Evolutionary conservation across 2,888 invertebrate genomes (phyloP).

Genomic region (Ectemnius lituratus): DNA sequence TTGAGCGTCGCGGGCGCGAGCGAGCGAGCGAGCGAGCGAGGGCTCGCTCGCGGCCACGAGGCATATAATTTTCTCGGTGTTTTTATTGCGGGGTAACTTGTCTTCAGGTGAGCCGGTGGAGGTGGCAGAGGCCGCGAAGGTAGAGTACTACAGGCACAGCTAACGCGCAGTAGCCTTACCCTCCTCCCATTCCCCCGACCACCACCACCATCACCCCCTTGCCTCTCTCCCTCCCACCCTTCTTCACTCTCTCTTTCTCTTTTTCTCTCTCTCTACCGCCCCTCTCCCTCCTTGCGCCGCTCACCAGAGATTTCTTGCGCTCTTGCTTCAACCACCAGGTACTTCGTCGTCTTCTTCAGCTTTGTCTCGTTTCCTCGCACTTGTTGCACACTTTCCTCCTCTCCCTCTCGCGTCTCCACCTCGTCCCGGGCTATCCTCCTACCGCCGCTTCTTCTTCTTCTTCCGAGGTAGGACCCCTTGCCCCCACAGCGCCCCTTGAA

Average conservation of each 20-base stretch:
- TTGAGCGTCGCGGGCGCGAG: slow-evolving; percentile 46
- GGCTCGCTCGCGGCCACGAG: slow-evolving; percentile 70
- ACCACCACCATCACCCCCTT: slow-evolving; percentile 34
- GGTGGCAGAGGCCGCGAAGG: slow-evolving; percentile 69
- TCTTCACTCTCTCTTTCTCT: not conserved
- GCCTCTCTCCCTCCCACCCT: slow-evolving; percentile 32
- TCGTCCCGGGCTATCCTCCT: slow-evolving; percentile 37
- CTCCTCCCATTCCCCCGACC: slow-evolving; percentile 42
- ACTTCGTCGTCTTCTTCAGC: slow-evolving; percentile 48
- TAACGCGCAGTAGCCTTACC: slow-evolving; percentile 76
- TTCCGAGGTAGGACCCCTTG: slow-evolving; percentile 19
- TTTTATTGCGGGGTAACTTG: slow-evolving; percentile 78
- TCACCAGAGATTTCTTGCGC: slow-evolving; percentile 29
- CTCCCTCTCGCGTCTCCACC: slow-evolving; percentile 41
- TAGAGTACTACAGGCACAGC: slow-evolving; percentile 75
- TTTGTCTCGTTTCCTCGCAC: slow-evolving; percentile 37
- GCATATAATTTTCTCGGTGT: slow-evolving; percentile 77
- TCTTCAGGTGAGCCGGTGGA: slow-evolving; percentile 76
- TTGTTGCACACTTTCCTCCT: slow-evolving; percentile 29
- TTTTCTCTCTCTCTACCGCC: slow-evolving; percentile 30
- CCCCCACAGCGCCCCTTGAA: slow-evolving; percentile 31
- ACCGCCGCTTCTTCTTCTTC: slow-evolving; percentile 35
- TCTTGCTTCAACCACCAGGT: slow-evolving; percentile 34
- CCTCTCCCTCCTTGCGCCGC: slow-evolving; percentile 32
- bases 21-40: too few relatives aligned